Percentiles rank a stretch among this genome's conserved stretches.
Conservation (phyloP, 92 coral and sea anemone genomes). For the Metridium senile region DNA sequence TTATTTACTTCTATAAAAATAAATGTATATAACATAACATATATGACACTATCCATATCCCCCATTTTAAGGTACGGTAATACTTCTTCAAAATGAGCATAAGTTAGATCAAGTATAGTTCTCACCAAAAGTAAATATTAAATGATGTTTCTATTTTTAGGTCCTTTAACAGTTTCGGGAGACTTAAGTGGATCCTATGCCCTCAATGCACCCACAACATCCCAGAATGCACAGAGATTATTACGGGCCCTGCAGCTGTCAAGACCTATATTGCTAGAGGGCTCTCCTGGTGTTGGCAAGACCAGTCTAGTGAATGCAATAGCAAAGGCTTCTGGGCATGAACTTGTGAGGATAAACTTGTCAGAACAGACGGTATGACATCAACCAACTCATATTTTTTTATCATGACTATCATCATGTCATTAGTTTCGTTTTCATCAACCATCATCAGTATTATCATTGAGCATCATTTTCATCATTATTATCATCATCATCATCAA, state of each 20-base stretch:
- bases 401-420: too few relatives aligned
- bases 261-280: slow-evolving; percentile 92
- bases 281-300: slow-evolving; percentile 99
- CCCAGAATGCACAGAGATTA: slow-evolving; percentile 86
- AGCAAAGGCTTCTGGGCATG: slow-evolving; percentile 95
- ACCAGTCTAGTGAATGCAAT: slow-evolving; percentile 94
- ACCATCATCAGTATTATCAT: too few relatives aligned
- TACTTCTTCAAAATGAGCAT: too few relatives aligned
- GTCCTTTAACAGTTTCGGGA: slow-evolving; percentile 60
- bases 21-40: too few relatives aligned
- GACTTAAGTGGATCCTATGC: slow-evolving; percentile 67
- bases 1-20: too few relatives aligned
- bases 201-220: slow-evolving; percentile 88
- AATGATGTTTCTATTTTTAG: slow-evolving; percentile 22
- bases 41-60: too few relatives aligned
- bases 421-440: too few relatives aligned
- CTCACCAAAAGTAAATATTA: too few relatives aligned
- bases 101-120: too few relatives aligned
- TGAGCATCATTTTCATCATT: too few relatives aligned
- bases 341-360: slow-evolving; percentile 85
- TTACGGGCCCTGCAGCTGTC: slow-evolving; percentile 85
- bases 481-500: too few relatives aligned
- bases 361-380: slow-evolving; percentile 95
- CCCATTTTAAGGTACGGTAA: too few relatives aligned
- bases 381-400: not conserved